Evolutionary conservation across 1,140 invertebrate genomes (phyloP), one percentile per base, ranked within the genome.

Genomic region (Drosophila nikananu): DNA sequence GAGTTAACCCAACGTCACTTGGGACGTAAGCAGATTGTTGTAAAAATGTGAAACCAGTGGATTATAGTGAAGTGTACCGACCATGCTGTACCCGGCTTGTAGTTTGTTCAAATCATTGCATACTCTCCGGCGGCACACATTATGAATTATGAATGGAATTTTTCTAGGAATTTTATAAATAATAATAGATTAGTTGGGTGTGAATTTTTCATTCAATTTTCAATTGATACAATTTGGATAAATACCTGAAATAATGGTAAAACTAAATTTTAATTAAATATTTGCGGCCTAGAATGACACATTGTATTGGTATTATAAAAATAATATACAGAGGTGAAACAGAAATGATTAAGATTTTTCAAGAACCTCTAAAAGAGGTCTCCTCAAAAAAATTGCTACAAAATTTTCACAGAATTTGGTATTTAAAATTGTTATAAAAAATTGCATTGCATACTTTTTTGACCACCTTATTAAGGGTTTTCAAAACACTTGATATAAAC

Each of bases 1-100:
- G 19, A 51, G 60, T 39, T 64, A 52, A 70, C 67, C 67, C 67
- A 44, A 46, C 39, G 67, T 55, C 67, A 54, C 51, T 67, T 39
- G 63, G 67, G 49, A 65, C 27, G n/a, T 19, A 19, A 39, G 35
- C 61, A 66, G 63, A 68, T 68, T 65, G 30, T 54, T 67, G 54
- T 55, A 52, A 71, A 71, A 63, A 37, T 55, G 23, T 55, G 32
- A 39, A 55, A 55, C 52, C 21, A 55, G 51, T 35, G 51, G 19
- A 32, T 21, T 32, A 35, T 21, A 54, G 19, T 54, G 2, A 32
- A 39, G 21, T 6, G 15, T 23, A 1, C 2, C 52, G 52, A 55
- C 32, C 21, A 55, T 55, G 15, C 5, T 37, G 17, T 37, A 37
- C 32, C 32, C 32, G 13, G 52, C 21, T 17, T 15, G 12, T 15